Base-by-base conservation (phyloP, 2,888 invertebrate genomes). In the Thyatira batis region DNA sequence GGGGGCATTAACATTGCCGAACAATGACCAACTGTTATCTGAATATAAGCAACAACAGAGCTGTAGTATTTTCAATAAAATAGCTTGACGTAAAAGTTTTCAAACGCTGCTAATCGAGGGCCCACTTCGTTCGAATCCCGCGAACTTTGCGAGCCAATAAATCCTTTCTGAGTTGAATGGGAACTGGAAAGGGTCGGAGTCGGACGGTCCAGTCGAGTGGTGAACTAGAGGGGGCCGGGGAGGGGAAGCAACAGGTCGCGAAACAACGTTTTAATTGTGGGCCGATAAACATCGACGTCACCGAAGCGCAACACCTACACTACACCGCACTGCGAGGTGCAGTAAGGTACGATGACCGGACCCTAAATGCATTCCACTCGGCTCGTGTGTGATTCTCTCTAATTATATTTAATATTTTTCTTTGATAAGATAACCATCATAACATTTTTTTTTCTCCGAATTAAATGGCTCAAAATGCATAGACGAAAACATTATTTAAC, bases 251-350 rank as follows among this genome's bases (percentile, higher is more conserved):
- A 91, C 91, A 91, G 88, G 91, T 90, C 90, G 89, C 90, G 84
- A 88, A 89, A 87, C 84, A 86, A 86, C 81, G 80, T 81, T 89
- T 88, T 90, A 90, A 91, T 90, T 90, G 89, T 86, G 69, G 76
- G 68, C 73, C 78, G 90, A 90, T 90, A 89, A 87, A 76, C 83
- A 90, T 89, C 90, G 84, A 76, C 85, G 82, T 83, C 85, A 84
- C 69, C 87, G 81, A 79, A 87, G 76, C 89, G 89, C 87, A 85
- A 84, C 87, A 82, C 84, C 80, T 76, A 80, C 78, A 71, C 80
- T 76, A 80, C 78, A 71, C 73, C 68, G 67, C 43, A 60, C 60
- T 59, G 63, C 64, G 71, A 64, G 65, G 67, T 65, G 76, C 70
- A 63, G 65, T 73, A 77, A 80, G 67, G 87, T 83, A 79, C 90